Evolutionary conservation across 2,797 vertebrate genomes (phyloP).

Genomic region (Phataginus tricuspis): DNA sequence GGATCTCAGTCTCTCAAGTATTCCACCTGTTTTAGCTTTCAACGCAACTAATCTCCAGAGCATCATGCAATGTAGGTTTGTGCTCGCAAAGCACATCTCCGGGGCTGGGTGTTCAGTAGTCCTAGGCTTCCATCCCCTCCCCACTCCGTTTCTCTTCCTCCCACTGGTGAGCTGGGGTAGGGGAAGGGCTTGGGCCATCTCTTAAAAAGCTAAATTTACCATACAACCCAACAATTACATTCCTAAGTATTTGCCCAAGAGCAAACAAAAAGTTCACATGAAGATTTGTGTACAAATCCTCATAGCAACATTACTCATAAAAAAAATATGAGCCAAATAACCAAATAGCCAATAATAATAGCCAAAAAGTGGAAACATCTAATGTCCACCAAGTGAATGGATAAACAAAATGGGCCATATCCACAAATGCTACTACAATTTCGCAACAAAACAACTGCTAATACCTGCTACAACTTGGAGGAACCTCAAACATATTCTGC

Average conservation of each 20-base stretch:
- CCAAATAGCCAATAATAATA: neutral
- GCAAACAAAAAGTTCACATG: slow-evolving; percentile 33
- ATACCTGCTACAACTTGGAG: neutral
- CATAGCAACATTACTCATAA: neutral
- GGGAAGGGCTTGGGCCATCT: neutral
- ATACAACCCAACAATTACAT: neutral
- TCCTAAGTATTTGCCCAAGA: neutral
- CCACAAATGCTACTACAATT: neutral
- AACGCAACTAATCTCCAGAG: too few relatives aligned
- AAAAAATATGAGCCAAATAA: too few relatives aligned
- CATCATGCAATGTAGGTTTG: too few relatives aligned
- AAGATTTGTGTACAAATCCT: neutral
- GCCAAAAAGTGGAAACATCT: neutral
- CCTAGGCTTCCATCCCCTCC: too few relatives aligned
- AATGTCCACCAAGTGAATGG: neutral
- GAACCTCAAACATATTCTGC: neutral
- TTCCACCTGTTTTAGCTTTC: too few relatives aligned
- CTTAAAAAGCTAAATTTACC: slow-evolving; percentile 13
- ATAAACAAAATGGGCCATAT: neutral
- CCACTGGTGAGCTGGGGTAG: too few relatives aligned
- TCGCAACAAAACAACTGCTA: neutral
- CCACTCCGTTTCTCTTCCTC: too few relatives aligned
- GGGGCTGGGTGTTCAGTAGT: too few relatives aligned
- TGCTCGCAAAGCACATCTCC: too few relatives aligned
- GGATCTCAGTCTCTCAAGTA: too few relatives aligned